Percentiles rank a stretch among this genome's conserved stretches.
Conservation (phyloP, 1,140 invertebrate genomes). For the Zaprionus taronus region DNA sequence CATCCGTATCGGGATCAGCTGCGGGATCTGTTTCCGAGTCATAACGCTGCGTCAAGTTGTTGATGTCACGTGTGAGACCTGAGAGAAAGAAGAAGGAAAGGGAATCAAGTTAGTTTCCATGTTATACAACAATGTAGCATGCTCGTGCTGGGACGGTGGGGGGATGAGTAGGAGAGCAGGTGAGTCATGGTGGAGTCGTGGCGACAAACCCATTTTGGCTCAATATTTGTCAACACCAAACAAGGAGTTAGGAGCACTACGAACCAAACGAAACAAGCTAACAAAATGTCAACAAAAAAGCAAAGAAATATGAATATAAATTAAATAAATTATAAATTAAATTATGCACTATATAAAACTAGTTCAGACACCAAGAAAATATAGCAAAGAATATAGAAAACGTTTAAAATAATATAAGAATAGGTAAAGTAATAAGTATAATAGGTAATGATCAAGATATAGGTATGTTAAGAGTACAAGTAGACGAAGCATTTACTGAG, state of each 20-base stretch:
- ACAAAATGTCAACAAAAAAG: slow-evolving; percentile 19
- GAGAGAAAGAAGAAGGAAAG: slow-evolving; percentile 1
- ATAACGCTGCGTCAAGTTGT: slow-evolving; percentile 74
- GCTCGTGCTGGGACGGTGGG: slow-evolving; percentile 52
- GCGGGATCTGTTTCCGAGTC: slow-evolving; percentile 87
- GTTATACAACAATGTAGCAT: slow-evolving; percentile 11
- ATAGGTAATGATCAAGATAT: no score
- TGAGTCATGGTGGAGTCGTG: slow-evolving; percentile 19
- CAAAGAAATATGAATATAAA: slow-evolving; percentile 11
- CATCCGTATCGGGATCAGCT: slow-evolving; percentile 88
- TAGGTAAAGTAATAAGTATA: neutral
- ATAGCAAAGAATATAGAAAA: neutral
- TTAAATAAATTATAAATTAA: slow-evolving; percentile 33
- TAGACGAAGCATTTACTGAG: neutral
- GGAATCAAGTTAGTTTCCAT: slow-evolving; percentile 5
- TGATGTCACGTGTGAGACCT: slow-evolving; percentile 81
- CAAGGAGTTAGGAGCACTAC: slow-evolving; percentile 25
- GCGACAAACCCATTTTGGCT: slow-evolving; percentile 50
- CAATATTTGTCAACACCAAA: slow-evolving; percentile 59
- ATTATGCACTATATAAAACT: neutral
- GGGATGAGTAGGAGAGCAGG: slow-evolving; percentile 24
- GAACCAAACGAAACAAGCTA: slow-evolving; percentile 28
- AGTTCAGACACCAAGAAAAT: slow-evolving; percentile 1
- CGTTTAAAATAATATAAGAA: neutral
- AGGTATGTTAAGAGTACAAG: neutral